Base-by-base conservation (phyloP, 2,888 invertebrate species). In the Sympetrum striolatum region DNA sequence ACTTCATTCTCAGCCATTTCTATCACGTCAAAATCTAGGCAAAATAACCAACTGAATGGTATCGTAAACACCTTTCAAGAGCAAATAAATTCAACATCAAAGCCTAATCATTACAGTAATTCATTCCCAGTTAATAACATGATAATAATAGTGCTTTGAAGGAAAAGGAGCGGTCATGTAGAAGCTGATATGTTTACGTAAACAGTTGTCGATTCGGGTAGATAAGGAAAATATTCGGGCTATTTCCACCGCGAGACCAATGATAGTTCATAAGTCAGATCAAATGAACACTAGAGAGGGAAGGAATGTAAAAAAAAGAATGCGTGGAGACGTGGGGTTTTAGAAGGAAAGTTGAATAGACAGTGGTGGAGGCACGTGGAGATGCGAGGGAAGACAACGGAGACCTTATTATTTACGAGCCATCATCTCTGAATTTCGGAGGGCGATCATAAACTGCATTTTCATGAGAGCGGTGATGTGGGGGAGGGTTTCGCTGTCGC, bases 171-270 rank as follows among this genome's bases (percentile, higher is more conserved):
- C 53, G 1, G 53, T 53, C 15, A 53, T 18, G 18, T 18, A 53
- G 53, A 15, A 53, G 18, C 53, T 18, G 53, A 53, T 53, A 53
- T 53, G 18, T 53, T 53, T 53, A 15, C 53, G 53, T 53, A 53
- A 53, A 53, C 53, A 73, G 14, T 31, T 73, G 25, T 73, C 73
- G 73, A 22, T 73, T 3, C 15, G 91, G 81, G 90, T 82, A 91
- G 91, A 91, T 90, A 91, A 91, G 91, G 90, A 91, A 91, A 92
- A 91, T 91, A 90, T 91, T 91, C 90, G 80, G 81, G 73, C 22
- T 37, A 81, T 31, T 73, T 25, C 25, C 81, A 53, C 53, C 90
- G 64, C 22, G 53, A 91, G 80, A 73, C 12, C 39, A 44, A 81
- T n/a, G 37, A 37, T 44, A 39, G 48, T n/a, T 12, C 48, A 39